Conservation (phyloP, 2,113 vertebrate genomes). For the Marmota monax region DNA sequence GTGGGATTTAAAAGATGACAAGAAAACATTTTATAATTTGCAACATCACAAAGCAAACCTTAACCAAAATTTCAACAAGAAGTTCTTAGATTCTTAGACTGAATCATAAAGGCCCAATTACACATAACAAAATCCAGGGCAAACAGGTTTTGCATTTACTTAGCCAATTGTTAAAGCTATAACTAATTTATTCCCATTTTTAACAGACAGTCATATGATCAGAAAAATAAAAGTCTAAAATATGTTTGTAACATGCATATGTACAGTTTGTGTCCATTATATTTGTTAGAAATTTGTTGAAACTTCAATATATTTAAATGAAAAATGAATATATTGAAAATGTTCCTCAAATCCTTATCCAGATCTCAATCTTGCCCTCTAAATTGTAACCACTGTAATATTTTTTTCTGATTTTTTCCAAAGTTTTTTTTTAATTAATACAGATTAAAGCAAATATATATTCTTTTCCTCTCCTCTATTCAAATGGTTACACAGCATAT, state of each 20-base stretch:
- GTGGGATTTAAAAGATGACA: slow-evolving; percentile 44
- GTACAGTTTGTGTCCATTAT: not conserved
- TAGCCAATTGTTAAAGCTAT: not conserved
- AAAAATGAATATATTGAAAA: not conserved
- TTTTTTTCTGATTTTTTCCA: slow-evolving; percentile 34
- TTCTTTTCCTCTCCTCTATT: not conserved
- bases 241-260: not conserved
- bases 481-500: not conserved
- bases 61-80: slow-evolving; percentile 22
- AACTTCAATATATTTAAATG: not conserved
- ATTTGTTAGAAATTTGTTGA: not conserved
- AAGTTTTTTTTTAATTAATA: not conserved
- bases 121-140: not conserved
- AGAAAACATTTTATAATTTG: not conserved
- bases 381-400: not conserved
- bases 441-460: not conserved
- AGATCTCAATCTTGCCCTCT: not conserved
- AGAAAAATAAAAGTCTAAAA: not conserved
- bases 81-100: not conserved
- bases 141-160: not conserved
- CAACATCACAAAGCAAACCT: slow-evolving; percentile 13
- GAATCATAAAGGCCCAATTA: not conserved
- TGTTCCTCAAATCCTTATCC: not conserved
- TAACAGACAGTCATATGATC: not conserved
- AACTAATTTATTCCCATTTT: slow-evolving; percentile 16